Conservation (phyloP, 2,113 vertebrate genomes). For the Calonectris borealis region DNA sequence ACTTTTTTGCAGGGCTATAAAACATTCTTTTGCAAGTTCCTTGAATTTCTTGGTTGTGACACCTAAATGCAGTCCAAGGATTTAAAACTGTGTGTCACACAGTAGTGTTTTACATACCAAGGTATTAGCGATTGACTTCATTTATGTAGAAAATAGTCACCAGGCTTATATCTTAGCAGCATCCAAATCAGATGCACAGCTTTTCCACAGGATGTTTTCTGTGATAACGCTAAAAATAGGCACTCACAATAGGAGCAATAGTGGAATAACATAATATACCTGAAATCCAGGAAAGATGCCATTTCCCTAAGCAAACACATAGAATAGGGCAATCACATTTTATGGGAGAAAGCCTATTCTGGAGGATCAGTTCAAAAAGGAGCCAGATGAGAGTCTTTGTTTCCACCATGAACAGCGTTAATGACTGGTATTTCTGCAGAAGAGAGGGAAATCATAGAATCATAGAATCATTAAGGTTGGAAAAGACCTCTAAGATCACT, state of each 20-base stretch:
- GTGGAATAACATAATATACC: not conserved
- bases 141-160: not conserved
- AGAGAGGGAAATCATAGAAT: not conserved
- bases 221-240: not conserved
- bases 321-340: not conserved
- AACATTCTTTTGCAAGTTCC: not conserved
- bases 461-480: too few species aligned
- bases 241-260: accelerated
- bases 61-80: not conserved
- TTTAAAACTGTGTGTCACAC: not conserved
- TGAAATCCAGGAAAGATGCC: not conserved
- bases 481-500: too few species aligned
- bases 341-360: not conserved
- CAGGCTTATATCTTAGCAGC: not conserved
- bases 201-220: not conserved
- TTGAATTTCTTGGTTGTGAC: not conserved
- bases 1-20: not conserved
- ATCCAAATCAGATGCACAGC: not conserved
- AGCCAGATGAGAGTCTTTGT: not conserved
- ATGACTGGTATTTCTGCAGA: not conserved
- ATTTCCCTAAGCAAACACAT: not conserved
- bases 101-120: not conserved
- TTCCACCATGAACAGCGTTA: not conserved
- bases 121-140: not conserved
- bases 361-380: not conserved